Base-by-base conservation (phyloP, 2,113 vertebrate genomes). In the Thymallus thymallus region DNA sequence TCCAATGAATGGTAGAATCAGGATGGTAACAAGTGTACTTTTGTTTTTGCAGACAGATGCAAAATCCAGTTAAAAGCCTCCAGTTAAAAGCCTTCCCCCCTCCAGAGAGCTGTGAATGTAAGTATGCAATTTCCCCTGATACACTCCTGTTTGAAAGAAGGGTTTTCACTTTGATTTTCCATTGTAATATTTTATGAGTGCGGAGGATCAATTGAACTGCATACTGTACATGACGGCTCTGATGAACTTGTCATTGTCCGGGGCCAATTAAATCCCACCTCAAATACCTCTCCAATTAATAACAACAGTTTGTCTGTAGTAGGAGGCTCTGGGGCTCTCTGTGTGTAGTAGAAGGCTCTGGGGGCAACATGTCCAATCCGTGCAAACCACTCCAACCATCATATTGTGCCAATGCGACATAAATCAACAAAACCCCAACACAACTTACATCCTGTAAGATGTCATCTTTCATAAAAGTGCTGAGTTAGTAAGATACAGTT, bases 201-300 rank as follows among this genome's bases (percentile, higher is more conserved):
- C 18, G 7, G 51, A 20, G 16, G 51, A 1, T 20, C 51, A 55
- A 20, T 20, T 20, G 51, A 55, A 55, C 20, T 18, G 60, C 60
- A n/a, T 6, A 14, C 24, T n/a, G n/a, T n/a, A n/a, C n/a, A 48
- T 80, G 70, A 69, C 76, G 79, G 74, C 66, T n/a, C 32, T 73
- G 58, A 79, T 71, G 41, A 45, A 76, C 76, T 75, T 74, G 68
- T 76, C 76, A 82, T 72, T 72, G 72, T 70, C 70, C 76, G 77
- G 77, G 73, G 81, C 65, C 79, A 61, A 71, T 85, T 69, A 81
- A 79, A 66, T 79, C 81, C 71, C 73, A 82, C 55, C 78, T 80
- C 75, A 78, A 78, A 82, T 84, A 78, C 35, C 2, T 30, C 48
- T 20, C 62, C 75, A 76, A 41, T 61, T 1, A 24, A 61, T 24